phyloP scores from a whole-genome alignment of 2,888 invertebrate species.

The Trichacis sp. region DNA sequence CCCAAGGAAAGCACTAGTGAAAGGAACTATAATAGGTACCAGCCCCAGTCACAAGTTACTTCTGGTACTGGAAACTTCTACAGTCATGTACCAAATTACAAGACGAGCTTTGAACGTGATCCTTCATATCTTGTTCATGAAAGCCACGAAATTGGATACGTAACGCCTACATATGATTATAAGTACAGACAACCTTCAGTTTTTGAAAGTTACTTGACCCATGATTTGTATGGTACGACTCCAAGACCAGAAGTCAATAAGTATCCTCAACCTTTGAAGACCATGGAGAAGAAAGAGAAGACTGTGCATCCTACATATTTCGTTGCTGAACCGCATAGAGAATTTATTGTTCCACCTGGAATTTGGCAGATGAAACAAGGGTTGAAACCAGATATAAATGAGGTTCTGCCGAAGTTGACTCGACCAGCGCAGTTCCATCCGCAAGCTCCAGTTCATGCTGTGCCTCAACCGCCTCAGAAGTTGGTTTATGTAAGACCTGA shows the following conservation, averaged over 20 bases:
- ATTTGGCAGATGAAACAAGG: constrained; percentile 35
- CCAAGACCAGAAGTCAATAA: constrained; percentile 45
- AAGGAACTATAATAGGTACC: constrained; percentile 45
- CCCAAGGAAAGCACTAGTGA: constrained; percentile 36
- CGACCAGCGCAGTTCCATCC: constrained; percentile 57
- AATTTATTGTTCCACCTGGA: constrained; percentile 27
- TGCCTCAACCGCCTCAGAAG: constrained; percentile 48
- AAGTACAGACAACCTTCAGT: constrained; percentile 59
- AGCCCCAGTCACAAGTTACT: constrained; percentile 34
- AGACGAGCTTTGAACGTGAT: constrained; percentile 57
- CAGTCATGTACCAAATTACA: constrained; percentile 55
- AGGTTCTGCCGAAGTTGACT: constrained; percentile 59
- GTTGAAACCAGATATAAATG: constrained; percentile 48
- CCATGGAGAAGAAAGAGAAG: constrained; percentile 35
- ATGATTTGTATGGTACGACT: constrained; percentile 46
- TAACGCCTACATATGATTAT: constrained; percentile 53
- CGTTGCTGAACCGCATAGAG: constrained; percentile 37
- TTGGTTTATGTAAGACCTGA: constrained; percentile 53
- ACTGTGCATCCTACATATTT: constrained; percentile 39
- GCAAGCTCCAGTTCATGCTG: constrained; percentile 37
- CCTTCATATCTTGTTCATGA: constrained; percentile 62
- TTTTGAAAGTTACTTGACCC: constrained; percentile 53
- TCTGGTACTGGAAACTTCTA: constrained; percentile 50
- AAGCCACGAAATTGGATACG: constrained; percentile 63
- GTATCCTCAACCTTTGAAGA: constrained; percentile 33